Conservation (phyloP, 2,797 vertebrate genomes). For the Poeciliopsis presidionis region DNA sequence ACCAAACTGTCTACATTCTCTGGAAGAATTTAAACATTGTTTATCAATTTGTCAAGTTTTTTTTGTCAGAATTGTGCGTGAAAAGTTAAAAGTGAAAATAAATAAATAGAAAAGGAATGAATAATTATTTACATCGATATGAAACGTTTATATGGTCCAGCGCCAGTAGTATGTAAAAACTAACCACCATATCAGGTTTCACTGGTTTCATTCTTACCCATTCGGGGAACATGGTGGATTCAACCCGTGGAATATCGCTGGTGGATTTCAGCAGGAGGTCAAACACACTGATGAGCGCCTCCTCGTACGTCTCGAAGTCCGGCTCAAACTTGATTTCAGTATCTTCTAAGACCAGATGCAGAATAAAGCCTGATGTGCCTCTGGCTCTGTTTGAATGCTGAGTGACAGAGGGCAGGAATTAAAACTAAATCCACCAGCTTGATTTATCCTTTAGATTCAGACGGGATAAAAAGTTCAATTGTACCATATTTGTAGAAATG, state of each 20-base stretch:
- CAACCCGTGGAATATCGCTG: conserved; percentile 83
- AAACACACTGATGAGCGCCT: conserved; percentile 81
- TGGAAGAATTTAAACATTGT: too few species aligned
- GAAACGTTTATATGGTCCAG: too few species aligned
- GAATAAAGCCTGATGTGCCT: conserved; percentile 85
- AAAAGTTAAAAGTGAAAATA: too few species aligned
- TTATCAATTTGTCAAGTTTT: too few species aligned
- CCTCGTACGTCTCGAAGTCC: conserved; percentile 80
- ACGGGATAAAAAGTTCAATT: background rate
- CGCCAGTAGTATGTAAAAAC: background rate
- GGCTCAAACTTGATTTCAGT: conserved; percentile 85
- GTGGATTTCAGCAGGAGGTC: conserved; percentile 84
- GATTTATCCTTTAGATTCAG: background rate
- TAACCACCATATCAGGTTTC: background rate
- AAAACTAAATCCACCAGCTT: background rate
- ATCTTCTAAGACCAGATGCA: conserved; percentile 84
- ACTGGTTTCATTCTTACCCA: conserved; percentile 78
- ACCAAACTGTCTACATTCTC: too few species aligned
- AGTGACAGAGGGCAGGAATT: background rate
- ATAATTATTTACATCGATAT: too few species aligned
- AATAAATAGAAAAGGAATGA: too few species aligned
- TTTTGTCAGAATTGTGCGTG: too few species aligned
- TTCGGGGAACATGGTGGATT: conserved; percentile 84
- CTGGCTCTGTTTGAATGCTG: conserved; percentile 79
- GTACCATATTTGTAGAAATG: conserved; percentile 82